Evolutionary conservation across 1,140 invertebrate genomes (phyloP), one percentile per base, ranked within the genome.

Genomic region (Drosophila sp.): DNA sequence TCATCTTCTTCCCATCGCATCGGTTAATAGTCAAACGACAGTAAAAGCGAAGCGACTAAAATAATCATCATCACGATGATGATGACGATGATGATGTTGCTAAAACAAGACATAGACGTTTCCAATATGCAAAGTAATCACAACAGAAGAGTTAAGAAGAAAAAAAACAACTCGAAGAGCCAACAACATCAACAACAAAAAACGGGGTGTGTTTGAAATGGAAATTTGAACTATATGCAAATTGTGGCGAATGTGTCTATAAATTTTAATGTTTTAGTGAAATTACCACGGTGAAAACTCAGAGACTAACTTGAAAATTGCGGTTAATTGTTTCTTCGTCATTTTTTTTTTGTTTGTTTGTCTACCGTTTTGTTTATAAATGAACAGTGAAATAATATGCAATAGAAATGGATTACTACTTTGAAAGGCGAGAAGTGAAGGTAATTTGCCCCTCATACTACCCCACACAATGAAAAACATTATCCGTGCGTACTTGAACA

Each of bases 181-280:
- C 33, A 60, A 60, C 57, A 58, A 33, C 73, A 60, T 33, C 32
- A 35, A 47, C 55, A 75, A 61, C 69, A 64, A 70, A 82, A 85
- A 86, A 86, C 81, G 79, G 83, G 83, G 82, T 87, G 82, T 86
- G 83, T 87, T 84, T 70, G 76, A 76, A 62, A 62, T 62, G 73
- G 73, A 87, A 86, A 87, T 86, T 79, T 79, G 79, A 86, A 83
- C 79, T 76, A 85, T 80, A 86, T 86, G 84, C 79, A 83, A 86
- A 86, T 83, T 70, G 67, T 64, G 57, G 44, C 68, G 58, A 83
- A 79, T 84, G 61, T 70, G 81, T 76, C 72, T 80, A 85, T 84
- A 84, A 85, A 85, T 85, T 85, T 78, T 61, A 62, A 74, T 86
- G 66, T 78, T 84, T 86, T 78, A 81, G 83, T 87, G 81, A 81